Conservation (phyloP, 2,888 invertebrate species). For the Agrochola lychnidis region DNA sequence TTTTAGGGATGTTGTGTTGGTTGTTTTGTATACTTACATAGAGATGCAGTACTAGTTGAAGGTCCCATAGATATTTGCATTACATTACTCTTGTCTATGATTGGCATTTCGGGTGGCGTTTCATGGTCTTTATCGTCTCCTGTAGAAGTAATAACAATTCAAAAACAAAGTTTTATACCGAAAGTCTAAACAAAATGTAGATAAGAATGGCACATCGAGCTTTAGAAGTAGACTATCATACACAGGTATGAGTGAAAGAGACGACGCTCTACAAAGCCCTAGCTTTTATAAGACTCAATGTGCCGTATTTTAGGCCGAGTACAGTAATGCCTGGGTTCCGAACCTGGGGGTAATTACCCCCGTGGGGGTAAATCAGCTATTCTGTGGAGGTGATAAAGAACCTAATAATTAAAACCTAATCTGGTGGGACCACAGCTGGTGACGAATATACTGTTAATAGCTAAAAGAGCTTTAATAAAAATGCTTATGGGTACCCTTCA, state of each 20-base stretch:
- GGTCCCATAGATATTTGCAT: slow-evolving; percentile 84
- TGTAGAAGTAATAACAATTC: slow-evolving; percentile 46
- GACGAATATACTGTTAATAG: too few relatives aligned
- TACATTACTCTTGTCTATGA: slow-evolving; percentile 84
- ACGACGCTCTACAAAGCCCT: neutral
- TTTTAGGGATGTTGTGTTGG: neutral
- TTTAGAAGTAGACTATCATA: too few relatives aligned
- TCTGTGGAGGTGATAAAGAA: too few relatives aligned
- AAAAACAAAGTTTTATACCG: neutral
- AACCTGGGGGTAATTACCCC: too few relatives aligned
- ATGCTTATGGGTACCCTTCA: too few relatives aligned
- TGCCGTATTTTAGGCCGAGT: too few relatives aligned
- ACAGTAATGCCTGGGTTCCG: too few relatives aligned
- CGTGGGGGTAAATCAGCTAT: too few relatives aligned
- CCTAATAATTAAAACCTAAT: too few relatives aligned
- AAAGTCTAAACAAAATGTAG: neutral
- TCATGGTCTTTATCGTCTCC: slow-evolving; percentile 87
- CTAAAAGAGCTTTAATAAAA: too few relatives aligned
- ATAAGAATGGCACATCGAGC: neutral
- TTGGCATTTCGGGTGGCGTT: slow-evolving; percentile 82
- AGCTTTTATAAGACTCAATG: too few relatives aligned
- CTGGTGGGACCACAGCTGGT: too few relatives aligned
- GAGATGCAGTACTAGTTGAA: slow-evolving; percentile 83
- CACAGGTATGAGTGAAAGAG: neutral
- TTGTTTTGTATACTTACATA: slow-evolving; percentile 77